Evolutionary conservation across 1,140 invertebrate species (phyloP).

Genomic region (Scaptomyza pallida): DNA sequence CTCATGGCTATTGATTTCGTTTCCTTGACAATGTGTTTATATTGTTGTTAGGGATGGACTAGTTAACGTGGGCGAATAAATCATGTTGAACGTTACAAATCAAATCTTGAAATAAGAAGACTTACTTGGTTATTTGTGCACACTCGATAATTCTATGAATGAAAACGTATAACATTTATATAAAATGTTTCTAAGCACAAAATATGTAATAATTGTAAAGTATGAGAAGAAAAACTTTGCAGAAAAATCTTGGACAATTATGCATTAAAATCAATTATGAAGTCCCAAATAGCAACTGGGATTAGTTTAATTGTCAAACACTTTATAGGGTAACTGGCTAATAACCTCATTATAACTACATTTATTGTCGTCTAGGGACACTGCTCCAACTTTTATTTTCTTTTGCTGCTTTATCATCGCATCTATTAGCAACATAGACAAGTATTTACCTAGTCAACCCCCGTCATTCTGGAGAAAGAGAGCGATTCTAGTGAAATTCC

Average conservation of each 20-base stretch:
- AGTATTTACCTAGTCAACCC: conserved; percentile 52
- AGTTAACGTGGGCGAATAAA: background rate
- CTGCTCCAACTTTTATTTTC: conserved; percentile 43
- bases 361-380: background rate
- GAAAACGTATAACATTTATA: too few relatives aligned
- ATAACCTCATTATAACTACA: background rate
- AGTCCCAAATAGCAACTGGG: too few relatives aligned
- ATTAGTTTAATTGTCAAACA: too few relatives aligned
- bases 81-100: background rate
- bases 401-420: conserved; percentile 73
- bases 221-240: too few relatives aligned
- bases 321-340: conserved; percentile 6
- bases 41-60: background rate
- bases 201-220: too few relatives aligned
- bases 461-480: background rate
- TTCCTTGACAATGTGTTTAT: background rate
- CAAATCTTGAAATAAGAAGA: too few relatives aligned
- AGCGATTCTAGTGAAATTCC: conserved; percentile 41
- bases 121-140: too few relatives aligned
- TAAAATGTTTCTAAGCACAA: too few relatives aligned
- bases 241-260: too few relatives aligned
- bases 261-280: too few relatives aligned
- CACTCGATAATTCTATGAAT: too few relatives aligned
- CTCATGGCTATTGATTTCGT: background rate
- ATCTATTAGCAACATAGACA: conserved; percentile 68